A percentile compares a stretch with the other conserved stretches of the same genome.
Evolutionary conservation across 2,888 invertebrate genomes (phyloP).

Genomic region (Dusona sp.): DNA sequence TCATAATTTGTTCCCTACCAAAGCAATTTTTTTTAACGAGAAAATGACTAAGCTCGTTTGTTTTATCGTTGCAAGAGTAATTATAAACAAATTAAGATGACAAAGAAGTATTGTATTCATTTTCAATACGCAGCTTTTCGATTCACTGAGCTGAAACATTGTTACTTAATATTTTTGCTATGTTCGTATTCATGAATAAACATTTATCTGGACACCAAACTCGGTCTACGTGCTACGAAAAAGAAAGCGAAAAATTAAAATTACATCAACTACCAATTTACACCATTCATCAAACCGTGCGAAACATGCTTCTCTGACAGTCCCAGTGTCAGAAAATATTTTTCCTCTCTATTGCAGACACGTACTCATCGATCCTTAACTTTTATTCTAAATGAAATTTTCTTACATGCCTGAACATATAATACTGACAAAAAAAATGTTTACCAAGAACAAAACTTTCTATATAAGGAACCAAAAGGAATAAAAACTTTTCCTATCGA

Average conservation of each 20-base stretch:
- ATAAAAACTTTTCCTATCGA: conserved; percentile 9
- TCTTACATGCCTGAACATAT: not conserved
- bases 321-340: not conserved
- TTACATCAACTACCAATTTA: not conserved
- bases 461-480: not conserved
- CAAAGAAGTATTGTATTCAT: not conserved
- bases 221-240: not conserved
- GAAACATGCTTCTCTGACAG: not conserved
- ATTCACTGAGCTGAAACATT: not conserved
- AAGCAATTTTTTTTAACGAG: not conserved
- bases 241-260: not conserved
- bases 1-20: not conserved
- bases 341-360: not conserved
- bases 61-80: not conserved
- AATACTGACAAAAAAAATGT: not conserved
- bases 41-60: not conserved
- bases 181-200: not conserved
- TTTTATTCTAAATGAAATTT: conserved; percentile 1
- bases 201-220: not conserved
- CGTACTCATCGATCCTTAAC: not conserved
- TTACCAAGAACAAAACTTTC: not conserved
- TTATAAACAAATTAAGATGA: not conserved
- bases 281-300: not conserved
- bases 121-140: not conserved
- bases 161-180: not conserved